Base-by-base conservation (phyloP, 2,797 vertebrate genomes). In the Ambastaia sidthimunki region DNA sequence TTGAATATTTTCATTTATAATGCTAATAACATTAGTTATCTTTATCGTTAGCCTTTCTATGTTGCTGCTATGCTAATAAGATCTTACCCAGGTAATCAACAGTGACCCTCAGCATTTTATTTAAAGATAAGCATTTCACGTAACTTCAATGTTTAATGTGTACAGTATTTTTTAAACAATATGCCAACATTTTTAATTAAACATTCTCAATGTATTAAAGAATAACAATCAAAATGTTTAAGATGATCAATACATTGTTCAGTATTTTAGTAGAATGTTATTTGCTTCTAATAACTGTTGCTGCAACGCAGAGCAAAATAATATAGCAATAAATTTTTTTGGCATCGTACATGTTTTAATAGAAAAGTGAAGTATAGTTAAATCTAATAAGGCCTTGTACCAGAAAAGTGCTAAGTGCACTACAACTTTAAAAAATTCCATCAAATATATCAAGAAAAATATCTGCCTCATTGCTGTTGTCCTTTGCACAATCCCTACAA, bases 371-470 rank as follows among this genome's bases (percentile, higher is more conserved):
- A 55, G 7, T 21, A 21, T 18, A 19, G n/a, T 55, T 55, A 21
- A 9, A 21, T 55, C 16, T n/a, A 54, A 13, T 3, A 52, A 7
- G 13, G 13, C 16, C 18, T 66, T 41, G 19, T 18, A 41, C 65
- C 57, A 19, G 34, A 67, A 67, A 37, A n/a, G 31, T 44, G 2
- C 28, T 55, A 34, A 65, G 52, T n/a, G n/a, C n/a, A n/a, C n/a
- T n/a, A 37, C 63, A n/a, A 66, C 31, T 75, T 10, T 95, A 99
- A 89, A 98, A 95, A 92, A 99, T 94, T 3, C 90, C 97, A 94
- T 98, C 96, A 94, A 99, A 98, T 93, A 99, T 97, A 87, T 95
- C 95, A 82, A 96, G 57, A 77, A 96, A 96, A 78, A 90, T 88
- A 72, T 95, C 94, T 44, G 94, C 90, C 90, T 97, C 95, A 66